Base-by-base conservation (phyloP, 2,113 vertebrate species). In the Leptobrachium ailaonicum region DNA sequence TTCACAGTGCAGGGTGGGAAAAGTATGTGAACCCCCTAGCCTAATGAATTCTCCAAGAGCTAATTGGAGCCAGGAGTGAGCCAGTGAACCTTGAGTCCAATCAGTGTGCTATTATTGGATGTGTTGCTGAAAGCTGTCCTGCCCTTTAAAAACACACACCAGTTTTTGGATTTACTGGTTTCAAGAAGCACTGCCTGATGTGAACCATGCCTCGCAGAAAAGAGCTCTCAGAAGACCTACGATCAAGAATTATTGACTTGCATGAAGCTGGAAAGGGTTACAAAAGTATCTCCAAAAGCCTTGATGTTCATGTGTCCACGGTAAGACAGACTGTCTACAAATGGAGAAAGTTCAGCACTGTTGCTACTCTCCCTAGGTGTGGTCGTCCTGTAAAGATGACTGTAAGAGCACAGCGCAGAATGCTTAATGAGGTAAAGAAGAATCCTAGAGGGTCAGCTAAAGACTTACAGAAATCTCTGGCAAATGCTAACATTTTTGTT, bases 211-310 rank as follows among this genome's bases (percentile, higher is more conserved):
- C 68, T 44, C 9, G 13, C 11, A 47, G 43, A 44, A 70, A 70
- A 47, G 68, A 47, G 68, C 11, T 70, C 68, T 14, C 68, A 45
- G 43, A 70, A 70, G 68, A 70, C 68, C 4, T 70, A 70, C 11
- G 5, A 70, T 70, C 47, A 70, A 70, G 44, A 70, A 70, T 47
- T 70, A 20, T 72, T 72, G 50, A 56, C 45, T 72, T 72, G 45
- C 70, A 53, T 72, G 56, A 72, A 54, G 70, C 47, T 54, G 70
- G 70, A 72, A 72, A 72, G 70, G 50, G 68, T 70, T 70, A 70
- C 6, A 47, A 13, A 47, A 47, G 43, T 47, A 70, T 70, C 68
- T 70, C 43, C 44, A 44, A 70, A 70, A 70, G 68, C 68, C 68
- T 72, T 41, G n/a, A 32, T 68, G 47, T 72, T 72, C 70, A 53